Base-by-base conservation (phyloP, 2,888 invertebrate species). In the Ecliptopera silaceata region DNA sequence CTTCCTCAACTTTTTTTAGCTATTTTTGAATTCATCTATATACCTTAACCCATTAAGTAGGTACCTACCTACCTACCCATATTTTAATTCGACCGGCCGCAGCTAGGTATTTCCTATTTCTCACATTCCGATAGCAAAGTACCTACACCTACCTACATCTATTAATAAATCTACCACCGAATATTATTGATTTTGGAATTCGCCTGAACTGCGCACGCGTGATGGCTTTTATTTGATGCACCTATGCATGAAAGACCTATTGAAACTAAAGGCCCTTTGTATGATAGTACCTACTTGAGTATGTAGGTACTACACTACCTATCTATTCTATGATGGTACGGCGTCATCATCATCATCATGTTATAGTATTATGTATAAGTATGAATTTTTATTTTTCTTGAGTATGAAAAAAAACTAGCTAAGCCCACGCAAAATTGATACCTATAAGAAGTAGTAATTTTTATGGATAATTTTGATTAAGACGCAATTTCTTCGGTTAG, bases 161-260 rank as follows among this genome's bases (percentile, higher is more conserved):
- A 53, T 34, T 53, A 46, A 46, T 46, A 39, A 46, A 34, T 47
- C 41, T 46, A 46, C 46, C 32, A 26, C 47, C 26, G 42, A 48
- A 53, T 46, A 46, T 54, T 51, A 57, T 57, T 52, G 57, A 57
- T 57, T 57, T 48, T 44, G 31, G 17, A 46, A 48, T 38, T 12
- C 17, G 29, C 31, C 29, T 48, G 43, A 43, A 48, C 56, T 48
- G 52, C 52, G 57, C 57, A 57, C 26, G 57, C 57, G 57, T 44
- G 46, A 8, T n/a, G 34, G 20, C 43, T 36, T 51, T 41, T 41
- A 15, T 56, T 46, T 43, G 47, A 47, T 57, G 57, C 57, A 57
- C 46, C 29, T 41, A 29, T 52, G 56, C 56, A 57, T 38, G 54
- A 48, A 42, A 54, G 52, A 39, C 38, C 51, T 43, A 42, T 26